phyloP scores from a whole-genome alignment of 2,113 vertebrate genomes.

The Athene cunicularia region DNA sequence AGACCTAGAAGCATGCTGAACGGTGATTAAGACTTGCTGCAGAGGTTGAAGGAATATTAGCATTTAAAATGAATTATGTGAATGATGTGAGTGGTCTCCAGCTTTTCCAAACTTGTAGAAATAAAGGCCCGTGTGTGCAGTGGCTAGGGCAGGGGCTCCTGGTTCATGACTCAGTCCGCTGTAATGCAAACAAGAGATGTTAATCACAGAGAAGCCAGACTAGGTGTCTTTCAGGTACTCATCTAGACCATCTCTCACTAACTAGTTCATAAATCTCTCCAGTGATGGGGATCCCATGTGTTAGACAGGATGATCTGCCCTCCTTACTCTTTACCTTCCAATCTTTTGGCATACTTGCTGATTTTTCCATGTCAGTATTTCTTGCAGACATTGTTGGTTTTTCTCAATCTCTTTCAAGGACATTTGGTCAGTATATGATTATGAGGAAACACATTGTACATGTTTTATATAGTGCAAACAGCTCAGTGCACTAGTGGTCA shows the following conservation, averaged over 20 bases:
- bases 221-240: background rate
- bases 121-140: background rate
- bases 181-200: background rate
- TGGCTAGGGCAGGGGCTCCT: background rate
- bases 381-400: background rate
- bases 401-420: background rate
- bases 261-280: background rate
- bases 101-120: background rate
- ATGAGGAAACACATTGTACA: background rate
- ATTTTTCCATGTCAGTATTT: background rate
- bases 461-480: background rate
- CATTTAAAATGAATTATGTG: background rate
- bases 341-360: background rate
- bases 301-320: background rate
- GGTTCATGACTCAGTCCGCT: background rate
- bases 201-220: background rate
- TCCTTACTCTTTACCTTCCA: background rate
- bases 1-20: background rate
- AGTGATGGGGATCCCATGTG: background rate
- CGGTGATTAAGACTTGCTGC: background rate
- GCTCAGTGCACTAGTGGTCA: background rate
- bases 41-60: background rate
- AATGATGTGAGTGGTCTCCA: accelerated
- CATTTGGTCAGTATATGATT: background rate
- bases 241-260: background rate